These are phyloP conservation scores for Lethenteron reissneri DNA, from an alignment of 2,113 vertebrate genomes.

Conservation along the genomic window DNA sequence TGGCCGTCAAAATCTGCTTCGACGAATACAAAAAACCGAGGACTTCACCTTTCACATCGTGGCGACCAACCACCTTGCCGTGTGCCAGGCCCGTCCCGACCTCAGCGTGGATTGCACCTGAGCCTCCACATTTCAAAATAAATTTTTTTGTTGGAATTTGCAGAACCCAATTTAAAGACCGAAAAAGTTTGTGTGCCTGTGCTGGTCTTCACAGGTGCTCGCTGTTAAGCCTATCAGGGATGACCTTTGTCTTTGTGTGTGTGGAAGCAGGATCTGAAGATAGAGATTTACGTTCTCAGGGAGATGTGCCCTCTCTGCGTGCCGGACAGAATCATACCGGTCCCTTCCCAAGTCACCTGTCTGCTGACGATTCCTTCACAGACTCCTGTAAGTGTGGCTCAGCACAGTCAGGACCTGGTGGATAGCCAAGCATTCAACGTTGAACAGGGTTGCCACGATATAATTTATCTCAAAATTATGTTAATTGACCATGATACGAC, in stretches of 20 bases:
- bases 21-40: too few species aligned
- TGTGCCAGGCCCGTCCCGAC: not conserved
- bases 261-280: constrained; percentile 53
- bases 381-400: too few species aligned
- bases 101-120: not conserved
- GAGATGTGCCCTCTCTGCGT: constrained; percentile 79
- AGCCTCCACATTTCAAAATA: not conserved
- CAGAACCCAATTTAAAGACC: not conserved
- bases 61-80: too few species aligned
- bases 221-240: not conserved
- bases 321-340: constrained; percentile 49
- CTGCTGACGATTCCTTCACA: constrained; percentile 38
- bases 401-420: too few species aligned
- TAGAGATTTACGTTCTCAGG: constrained; percentile 69
- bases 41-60: too few species aligned
- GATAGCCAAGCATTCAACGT: too few species aligned
- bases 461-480: too few species aligned
- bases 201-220: too few species aligned
- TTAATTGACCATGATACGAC: too few species aligned
- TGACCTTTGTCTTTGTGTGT: constrained; percentile 7
- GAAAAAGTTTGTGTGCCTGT: too few species aligned
- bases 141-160: not conserved
- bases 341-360: constrained; percentile 60
- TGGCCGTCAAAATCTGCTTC: too few species aligned
- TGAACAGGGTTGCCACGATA: too few species aligned